Evolutionary conservation across 2,113 vertebrate species (phyloP).

Genomic region (Sebastes fasciatus): DNA sequence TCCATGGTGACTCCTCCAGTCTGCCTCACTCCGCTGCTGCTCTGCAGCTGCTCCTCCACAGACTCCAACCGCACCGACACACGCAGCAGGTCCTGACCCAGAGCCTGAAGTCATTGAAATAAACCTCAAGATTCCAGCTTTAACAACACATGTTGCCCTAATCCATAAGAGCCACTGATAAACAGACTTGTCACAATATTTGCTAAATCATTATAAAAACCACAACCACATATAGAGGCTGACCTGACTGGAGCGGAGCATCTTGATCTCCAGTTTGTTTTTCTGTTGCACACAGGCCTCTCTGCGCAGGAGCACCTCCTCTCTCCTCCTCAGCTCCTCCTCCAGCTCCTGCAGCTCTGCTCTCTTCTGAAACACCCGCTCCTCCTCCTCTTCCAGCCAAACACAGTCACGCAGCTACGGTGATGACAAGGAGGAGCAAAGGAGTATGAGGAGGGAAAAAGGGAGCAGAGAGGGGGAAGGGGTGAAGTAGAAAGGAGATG

Average conservation of each 20-base stretch:
- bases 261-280: slow-evolving; percentile 89
- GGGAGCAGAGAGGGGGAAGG: background rate
- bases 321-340: slow-evolving; percentile 89
- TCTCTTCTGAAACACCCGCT: slow-evolving; percentile 87
- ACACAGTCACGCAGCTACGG: slow-evolving; percentile 80
- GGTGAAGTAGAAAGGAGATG: background rate
- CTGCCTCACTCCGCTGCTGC: slow-evolving; percentile 70
- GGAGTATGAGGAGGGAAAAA: background rate
- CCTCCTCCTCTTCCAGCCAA: slow-evolving; percentile 92
- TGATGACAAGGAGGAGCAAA: slow-evolving; percentile 45
- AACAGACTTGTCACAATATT: background rate
- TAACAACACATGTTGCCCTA: accelerated
- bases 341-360: slow-evolving; percentile 87
- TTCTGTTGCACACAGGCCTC: slow-evolving; percentile 88
- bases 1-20: slow-evolving; percentile 76
- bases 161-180: background rate
- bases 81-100: slow-evolving; percentile 87
- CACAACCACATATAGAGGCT: background rate
- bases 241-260: slow-evolving; percentile 90
- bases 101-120: slow-evolving; percentile 76
- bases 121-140: background rate
- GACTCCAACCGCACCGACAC: slow-evolving; percentile 85
- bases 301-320: slow-evolving; percentile 87
- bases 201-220: background rate
- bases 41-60: slow-evolving; percentile 87